Percentiles rank a stretch among this genome's conserved stretches.
Conservation (phyloP, 2,797 vertebrate species). For the Orestias chungarensis region DNA sequence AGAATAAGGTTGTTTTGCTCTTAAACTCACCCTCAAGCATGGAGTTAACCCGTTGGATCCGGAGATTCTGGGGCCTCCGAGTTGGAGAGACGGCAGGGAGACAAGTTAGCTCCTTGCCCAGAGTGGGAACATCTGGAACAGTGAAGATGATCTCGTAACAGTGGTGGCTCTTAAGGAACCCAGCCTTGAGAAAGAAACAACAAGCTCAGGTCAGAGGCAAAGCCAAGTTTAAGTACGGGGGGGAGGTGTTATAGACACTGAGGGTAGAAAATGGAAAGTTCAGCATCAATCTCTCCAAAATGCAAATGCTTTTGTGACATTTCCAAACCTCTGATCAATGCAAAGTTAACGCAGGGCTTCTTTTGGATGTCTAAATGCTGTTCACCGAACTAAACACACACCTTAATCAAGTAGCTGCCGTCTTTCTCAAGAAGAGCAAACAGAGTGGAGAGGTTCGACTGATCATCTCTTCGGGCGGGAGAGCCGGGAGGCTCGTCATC, state of each 20-base stretch:
- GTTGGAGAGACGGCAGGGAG: constrained; percentile 74
- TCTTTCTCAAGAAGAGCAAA: constrained; percentile 68
- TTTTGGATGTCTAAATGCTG: background rate
- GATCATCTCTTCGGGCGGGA: constrained; percentile 62
- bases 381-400: constrained; percentile 25
- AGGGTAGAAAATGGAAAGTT: background rate
- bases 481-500: constrained; percentile 60
- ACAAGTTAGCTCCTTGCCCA: constrained; percentile 80
- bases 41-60: constrained; percentile 75
- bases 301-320: background rate
- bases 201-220: background rate
- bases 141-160: constrained; percentile 88
- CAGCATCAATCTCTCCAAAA: too few species aligned
- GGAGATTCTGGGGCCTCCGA: constrained; percentile 68
- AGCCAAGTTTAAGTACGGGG: background rate
- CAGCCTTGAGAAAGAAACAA: constrained; percentile 75
- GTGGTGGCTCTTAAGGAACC: constrained; percentile 89
- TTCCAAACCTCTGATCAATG: background rate
- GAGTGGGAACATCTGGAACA: constrained; percentile 76
- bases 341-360: background rate
- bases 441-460: constrained; percentile 61
- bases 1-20: background rate
- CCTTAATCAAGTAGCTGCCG: constrained; percentile 76
- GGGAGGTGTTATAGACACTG: background rate
- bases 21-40: constrained; percentile 78